Conservation (phyloP, 1,140 invertebrate genomes). For the Drosophila azteca region DNA sequence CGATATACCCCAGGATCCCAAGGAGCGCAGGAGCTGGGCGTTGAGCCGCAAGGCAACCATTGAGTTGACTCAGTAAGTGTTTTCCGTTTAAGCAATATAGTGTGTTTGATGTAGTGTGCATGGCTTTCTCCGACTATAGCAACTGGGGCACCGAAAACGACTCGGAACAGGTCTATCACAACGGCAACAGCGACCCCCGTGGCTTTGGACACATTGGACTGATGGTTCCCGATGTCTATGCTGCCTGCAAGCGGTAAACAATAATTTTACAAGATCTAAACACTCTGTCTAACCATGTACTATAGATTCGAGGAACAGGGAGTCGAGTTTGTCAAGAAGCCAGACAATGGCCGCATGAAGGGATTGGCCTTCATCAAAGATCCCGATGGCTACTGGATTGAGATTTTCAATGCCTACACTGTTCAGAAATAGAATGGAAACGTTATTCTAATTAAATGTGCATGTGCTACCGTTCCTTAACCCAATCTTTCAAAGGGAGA, state of each 20-base stretch:
- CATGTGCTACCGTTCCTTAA: slow-evolving; percentile 33
- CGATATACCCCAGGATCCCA: slow-evolving; percentile 89
- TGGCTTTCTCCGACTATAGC: slow-evolving; percentile 85
- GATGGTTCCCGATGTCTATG: slow-evolving; percentile 93
- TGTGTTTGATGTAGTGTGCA: background rate
- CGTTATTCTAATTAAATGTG: slow-evolving; percentile 4
- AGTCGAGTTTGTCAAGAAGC: slow-evolving; percentile 95
- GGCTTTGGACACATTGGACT: slow-evolving; percentile 97
- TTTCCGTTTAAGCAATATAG: no score
- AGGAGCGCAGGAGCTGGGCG: slow-evolving; percentile 90
- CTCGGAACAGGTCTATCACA: slow-evolving; percentile 91
- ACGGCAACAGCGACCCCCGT: slow-evolving; percentile 94
- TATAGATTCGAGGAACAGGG: slow-evolving; percentile 90
- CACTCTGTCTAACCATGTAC: no score
- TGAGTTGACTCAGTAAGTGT: slow-evolving; percentile 95
- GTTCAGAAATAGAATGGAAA: slow-evolving; percentile 87
- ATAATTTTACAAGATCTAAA: slow-evolving; percentile 22
- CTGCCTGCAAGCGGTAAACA: slow-evolving; percentile 88
- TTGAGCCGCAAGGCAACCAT: slow-evolving; percentile 93
- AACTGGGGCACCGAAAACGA: slow-evolving; percentile 97
- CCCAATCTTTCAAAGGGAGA: slow-evolving; percentile 3
- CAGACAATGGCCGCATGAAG: slow-evolving; percentile 96
- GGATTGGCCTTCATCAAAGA: slow-evolving; percentile 97
- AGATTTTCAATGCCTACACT: slow-evolving; percentile 91
- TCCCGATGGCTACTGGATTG: slow-evolving; percentile 98